phyloP scores from a whole-genome alignment of 2,113 vertebrate species.

The Craseonycteris thonglongyai region DNA sequence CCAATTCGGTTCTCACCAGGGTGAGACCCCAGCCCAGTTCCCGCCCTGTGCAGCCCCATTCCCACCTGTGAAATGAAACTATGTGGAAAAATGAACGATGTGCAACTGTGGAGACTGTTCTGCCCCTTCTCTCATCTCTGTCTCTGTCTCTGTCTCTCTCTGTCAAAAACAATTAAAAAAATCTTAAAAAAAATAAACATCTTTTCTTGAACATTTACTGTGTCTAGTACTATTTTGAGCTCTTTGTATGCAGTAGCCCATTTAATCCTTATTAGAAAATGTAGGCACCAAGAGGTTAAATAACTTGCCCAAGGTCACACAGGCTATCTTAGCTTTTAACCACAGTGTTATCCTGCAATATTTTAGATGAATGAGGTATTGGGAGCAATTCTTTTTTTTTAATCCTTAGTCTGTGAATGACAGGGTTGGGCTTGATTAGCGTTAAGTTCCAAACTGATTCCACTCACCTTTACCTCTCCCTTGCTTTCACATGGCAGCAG shows the following conservation, averaged over 20 bases:
- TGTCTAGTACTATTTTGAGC: background rate
- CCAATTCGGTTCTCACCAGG: too few relatives aligned
- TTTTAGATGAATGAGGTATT: background rate
- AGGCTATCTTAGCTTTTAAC: background rate
- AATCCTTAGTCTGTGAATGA: background rate
- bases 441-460: background rate
- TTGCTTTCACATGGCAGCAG: background rate
- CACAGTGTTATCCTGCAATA: background rate
- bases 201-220: background rate
- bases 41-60: too few relatives aligned
- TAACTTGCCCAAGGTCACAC: conserved; percentile 2
- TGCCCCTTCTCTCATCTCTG: too few relatives aligned
- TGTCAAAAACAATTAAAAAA: too few relatives aligned
- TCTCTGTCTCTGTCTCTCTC: too few relatives aligned
- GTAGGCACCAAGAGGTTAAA: conserved; percentile 5
- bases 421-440: background rate
- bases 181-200: background rate
- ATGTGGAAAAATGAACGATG: too few relatives aligned
- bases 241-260: background rate
- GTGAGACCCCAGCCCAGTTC: too few relatives aligned
- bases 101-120: too few relatives aligned
- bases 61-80: too few relatives aligned
- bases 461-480: background rate
- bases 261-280: background rate
- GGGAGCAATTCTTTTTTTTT: background rate